These are phyloP conservation scores for Sisyra terminalis DNA, from an alignment of 2,888 invertebrate genomes.

Conservation along the genomic window DNA sequence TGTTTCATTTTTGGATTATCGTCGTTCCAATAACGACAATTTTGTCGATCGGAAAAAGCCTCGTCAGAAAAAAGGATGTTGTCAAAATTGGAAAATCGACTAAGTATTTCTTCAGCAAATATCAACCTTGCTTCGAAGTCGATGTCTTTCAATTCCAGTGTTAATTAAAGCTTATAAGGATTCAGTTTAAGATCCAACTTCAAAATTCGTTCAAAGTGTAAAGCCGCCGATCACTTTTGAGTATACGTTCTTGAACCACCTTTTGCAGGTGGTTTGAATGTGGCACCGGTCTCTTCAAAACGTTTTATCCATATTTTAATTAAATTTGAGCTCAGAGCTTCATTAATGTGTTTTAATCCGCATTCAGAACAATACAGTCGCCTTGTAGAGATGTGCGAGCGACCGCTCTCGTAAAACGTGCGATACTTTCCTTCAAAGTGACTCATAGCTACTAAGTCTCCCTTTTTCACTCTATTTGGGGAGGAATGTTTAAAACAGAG, in stretches of 20 bases:
- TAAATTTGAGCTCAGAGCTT: slow-evolving; percentile 13
- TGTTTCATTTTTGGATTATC: not conserved
- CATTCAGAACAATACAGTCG: slow-evolving; percentile 10
- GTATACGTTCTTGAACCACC: slow-evolving; percentile 13
- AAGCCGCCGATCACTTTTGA: no score
- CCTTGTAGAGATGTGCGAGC: slow-evolving; percentile 8
- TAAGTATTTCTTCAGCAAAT: no score
- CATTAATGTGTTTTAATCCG: slow-evolving; percentile 7
- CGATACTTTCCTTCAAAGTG: slow-evolving; percentile 14
- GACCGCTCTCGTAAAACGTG: slow-evolving; percentile 11
- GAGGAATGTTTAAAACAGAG: no score
- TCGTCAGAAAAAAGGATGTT: not conserved
- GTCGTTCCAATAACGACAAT: not conserved
- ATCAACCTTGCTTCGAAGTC: no score
- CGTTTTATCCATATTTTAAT: slow-evolving; percentile 15
- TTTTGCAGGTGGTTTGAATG: slow-evolving; percentile 12
- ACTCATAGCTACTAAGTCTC: slow-evolving; percentile 11
- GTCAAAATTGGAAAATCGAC: not conserved
- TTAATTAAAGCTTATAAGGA: no score
- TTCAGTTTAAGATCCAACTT: no score
- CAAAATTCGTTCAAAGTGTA: no score
- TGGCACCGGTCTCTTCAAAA: slow-evolving; percentile 16
- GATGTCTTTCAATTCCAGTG: no score
- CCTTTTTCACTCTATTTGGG: no score
- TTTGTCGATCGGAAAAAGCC: not conserved